Evolutionary conservation across 2,888 invertebrate genomes (phyloP).

Genomic region (Carterocephalus palaemon): DNA sequence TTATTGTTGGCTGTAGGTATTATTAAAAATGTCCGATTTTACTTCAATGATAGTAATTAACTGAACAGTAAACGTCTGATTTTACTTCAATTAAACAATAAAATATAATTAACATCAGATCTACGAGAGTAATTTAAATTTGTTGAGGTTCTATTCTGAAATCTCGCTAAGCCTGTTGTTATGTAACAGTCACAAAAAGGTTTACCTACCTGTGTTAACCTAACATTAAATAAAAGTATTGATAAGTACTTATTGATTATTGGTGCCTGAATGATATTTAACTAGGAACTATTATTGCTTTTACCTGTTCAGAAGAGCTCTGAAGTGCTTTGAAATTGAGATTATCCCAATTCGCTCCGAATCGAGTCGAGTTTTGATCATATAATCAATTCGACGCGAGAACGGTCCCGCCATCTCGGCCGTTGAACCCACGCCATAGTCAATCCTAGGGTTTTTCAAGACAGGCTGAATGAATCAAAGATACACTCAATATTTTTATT

Average conservation of each 20-base stretch:
- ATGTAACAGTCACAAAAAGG: too few species aligned
- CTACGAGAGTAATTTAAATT: too few species aligned
- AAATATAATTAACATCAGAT: too few species aligned
- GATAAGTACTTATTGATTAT: conserved; percentile 6
- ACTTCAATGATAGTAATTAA: too few species aligned
- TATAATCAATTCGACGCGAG: conserved; percentile 56
- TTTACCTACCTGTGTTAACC: too few species aligned
- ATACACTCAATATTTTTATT: too few species aligned
- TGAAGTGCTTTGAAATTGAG: conserved; percentile 36
- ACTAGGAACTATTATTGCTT: conserved; percentile 11
- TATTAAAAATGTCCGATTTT: too few species aligned
- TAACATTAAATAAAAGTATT: neutral
- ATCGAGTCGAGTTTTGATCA: conserved; percentile 50
- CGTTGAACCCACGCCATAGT: conserved; percentile 16
- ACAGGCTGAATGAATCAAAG: conserved; percentile 5
- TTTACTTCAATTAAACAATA: too few species aligned
- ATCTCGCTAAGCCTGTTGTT: too few species aligned
- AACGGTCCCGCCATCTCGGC: conserved; percentile 18
- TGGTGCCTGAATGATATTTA: conserved; percentile 4
- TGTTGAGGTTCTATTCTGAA: too few species aligned
- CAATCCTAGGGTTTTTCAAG: conserved; percentile 19
- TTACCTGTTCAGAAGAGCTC: conserved; percentile 8
- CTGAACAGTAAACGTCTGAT: too few species aligned
- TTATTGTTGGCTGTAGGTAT: too few species aligned
- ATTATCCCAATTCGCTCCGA: conserved; percentile 41